Base-by-base conservation (phyloP, 2,888 invertebrate species). In the Orthonychiurus folsomi region DNA sequence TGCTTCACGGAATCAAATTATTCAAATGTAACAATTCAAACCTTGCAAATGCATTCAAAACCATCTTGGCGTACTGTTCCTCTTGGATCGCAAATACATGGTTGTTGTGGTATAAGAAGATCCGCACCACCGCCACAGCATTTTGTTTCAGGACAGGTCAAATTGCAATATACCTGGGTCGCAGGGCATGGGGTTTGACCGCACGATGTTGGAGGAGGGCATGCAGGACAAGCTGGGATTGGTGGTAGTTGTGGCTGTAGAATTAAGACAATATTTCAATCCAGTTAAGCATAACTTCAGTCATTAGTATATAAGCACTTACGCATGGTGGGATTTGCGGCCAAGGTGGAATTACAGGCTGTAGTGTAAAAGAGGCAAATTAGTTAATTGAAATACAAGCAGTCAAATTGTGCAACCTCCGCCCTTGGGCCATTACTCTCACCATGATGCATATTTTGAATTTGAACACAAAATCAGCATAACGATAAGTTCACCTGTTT, bases 21-120 rank as follows among this genome's bases (percentile, higher is more conserved):
- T 52, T 52, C n/a, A 5, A 20, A 20, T 12, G 52, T 52, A 52
- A n/a, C n/a, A 23, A 52, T 52, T 37, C n/a, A 5, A 5, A 52
- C 52, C 52, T 52, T 52, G 52, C 52, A 52, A 20, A 52, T 20
- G 20, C 52, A 52, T 12, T n/a, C n/a, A 20, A 12, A 12, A 12
- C 52, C 52, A 52, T 52, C 24, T n/a, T 52, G 52, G 5, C 20
- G 20, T 9, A 52, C 21, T 21, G 52, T 52, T 20, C 52, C 52
- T 52, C 52, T 20, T 12, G 52, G 52, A 52, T 52, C 52, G 20
- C 52, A 52, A 52, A 21, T 20, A 52, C 52, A 52, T 12, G 52
- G 52, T n/a, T 20, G 9, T 5, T 23, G 5, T 9, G 12, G 24
- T 9, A 23, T 52, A 12, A 52, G n/a, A 5, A 5, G 9, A 9